These are phyloP conservation scores for Gymnothorax javanicus DNA, from an alignment of 2,797 vertebrate species.

Conservation along the genomic window DNA sequence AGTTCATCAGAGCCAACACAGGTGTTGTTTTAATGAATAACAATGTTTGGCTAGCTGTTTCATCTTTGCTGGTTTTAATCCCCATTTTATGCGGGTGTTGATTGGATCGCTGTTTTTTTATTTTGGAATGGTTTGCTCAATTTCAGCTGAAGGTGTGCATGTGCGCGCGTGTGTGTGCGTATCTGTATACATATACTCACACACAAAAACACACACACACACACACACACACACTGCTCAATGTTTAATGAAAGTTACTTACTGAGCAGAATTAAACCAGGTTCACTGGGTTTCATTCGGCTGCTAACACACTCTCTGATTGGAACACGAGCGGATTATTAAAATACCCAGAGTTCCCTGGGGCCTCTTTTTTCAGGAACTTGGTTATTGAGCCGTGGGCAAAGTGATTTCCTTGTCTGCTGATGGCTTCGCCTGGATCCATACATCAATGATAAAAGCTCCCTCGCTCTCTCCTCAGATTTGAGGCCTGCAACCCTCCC, in stretches of 20 bases:
- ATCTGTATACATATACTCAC: no score
- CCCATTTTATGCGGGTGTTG: conserved; percentile 42
- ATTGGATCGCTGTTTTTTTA: neutral
- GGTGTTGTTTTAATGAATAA: conserved; percentile 54
- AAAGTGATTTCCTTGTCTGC: neutral
- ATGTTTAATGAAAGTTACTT: conserved; percentile 24
- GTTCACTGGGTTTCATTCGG: conserved; percentile 14
- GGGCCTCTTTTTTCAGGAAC: neutral
- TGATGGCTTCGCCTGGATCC: neutral
- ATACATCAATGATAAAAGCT: neutral
- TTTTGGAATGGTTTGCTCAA: conserved; percentile 37
- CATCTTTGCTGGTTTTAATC: conserved; percentile 48
- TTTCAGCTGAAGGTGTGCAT: conserved; percentile 9
- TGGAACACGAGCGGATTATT: neutral
- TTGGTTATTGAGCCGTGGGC: neutral
- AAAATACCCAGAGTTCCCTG: neutral
- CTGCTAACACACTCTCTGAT: neutral
- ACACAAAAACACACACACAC: no score
- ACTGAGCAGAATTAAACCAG: conserved; percentile 7
- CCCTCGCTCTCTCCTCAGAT: neutral
- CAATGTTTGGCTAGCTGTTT: conserved; percentile 42
- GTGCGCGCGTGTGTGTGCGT: no score
- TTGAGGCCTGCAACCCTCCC: neutral
- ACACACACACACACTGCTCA: neutral
- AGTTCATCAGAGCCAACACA: conserved; percentile 38